Evolutionary conservation across 2,113 vertebrate genomes (phyloP).

Genomic region (Siphamia tubifer): DNA sequence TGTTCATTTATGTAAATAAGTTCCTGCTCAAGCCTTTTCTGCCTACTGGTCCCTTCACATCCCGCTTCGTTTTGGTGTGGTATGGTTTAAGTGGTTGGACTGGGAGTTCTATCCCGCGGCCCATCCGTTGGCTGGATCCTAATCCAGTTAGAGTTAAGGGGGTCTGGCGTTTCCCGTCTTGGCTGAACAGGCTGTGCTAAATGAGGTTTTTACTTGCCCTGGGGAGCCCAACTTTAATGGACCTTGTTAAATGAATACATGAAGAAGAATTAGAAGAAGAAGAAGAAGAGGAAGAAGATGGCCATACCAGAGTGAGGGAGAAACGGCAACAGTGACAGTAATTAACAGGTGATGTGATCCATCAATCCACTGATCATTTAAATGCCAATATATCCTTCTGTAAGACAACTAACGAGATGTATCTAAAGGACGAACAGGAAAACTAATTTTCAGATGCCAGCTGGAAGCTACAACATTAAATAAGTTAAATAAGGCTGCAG

Average conservation of each 20-base stretch:
- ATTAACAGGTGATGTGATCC: constrained; percentile 62
- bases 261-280: constrained; percentile 53
- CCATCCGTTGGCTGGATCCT: constrained; percentile 79
- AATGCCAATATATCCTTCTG: not conserved
- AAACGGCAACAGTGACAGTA: constrained; percentile 33
- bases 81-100: constrained; percentile 67
- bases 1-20: constrained; percentile 43
- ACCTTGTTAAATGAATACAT: constrained; percentile 71
- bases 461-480: not conserved
- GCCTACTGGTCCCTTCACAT: constrained; percentile 23
- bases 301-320: constrained; percentile 26
- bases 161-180: constrained; percentile 80
- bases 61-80: constrained; percentile 44
- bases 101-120: constrained; percentile 74
- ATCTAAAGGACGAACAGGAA: not conserved
- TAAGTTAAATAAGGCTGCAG: not conserved
- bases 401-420: not conserved
- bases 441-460: constrained; percentile 8
- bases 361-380: constrained; percentile 28
- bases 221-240: constrained; percentile 79
- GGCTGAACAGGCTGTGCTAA: constrained; percentile 75
- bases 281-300: constrained; percentile 57
- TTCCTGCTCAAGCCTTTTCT: not conserved
- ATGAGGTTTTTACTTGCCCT: constrained; percentile 79
- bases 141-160: constrained; percentile 78